These are phyloP conservation scores for Argopecten irradians DNA, from an alignment of 1,140 invertebrate species.

Conservation along the genomic window DNA sequence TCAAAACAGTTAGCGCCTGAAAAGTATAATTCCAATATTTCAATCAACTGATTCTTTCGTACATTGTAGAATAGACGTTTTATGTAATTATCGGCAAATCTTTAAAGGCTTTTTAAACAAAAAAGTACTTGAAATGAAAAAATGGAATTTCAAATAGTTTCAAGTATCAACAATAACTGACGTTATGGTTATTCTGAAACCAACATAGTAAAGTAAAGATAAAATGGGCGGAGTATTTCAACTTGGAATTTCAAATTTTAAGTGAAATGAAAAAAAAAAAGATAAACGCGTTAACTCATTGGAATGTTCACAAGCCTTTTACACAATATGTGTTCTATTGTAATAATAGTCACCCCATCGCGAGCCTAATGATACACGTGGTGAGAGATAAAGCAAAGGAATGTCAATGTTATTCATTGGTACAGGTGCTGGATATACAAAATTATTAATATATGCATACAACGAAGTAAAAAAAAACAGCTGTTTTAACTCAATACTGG, in stretches of 20 bases:
- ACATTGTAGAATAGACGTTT: not conserved
- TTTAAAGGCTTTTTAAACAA: not conserved
- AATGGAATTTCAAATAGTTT: not conserved
- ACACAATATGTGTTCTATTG: not conserved
- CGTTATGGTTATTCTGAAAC: too few species aligned
- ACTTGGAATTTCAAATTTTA: not conserved
- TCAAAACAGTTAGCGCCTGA: conserved; percentile 39
- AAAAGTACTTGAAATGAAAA: not conserved
- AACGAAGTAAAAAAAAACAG: not conserved
- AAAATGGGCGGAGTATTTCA: not conserved
- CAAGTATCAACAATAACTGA: too few species aligned
- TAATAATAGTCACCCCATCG: too few species aligned
- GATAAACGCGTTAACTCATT: not conserved
- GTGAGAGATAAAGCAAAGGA: not conserved
- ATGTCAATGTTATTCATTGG: not conserved
- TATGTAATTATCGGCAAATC: not conserved
- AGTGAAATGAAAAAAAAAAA: not conserved
- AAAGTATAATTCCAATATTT: not conserved
- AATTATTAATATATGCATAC: not conserved
- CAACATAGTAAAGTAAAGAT: too few species aligned
- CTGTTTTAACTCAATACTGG: not conserved
- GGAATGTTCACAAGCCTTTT: not conserved
- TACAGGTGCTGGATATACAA: not conserved
- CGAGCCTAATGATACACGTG: not conserved
- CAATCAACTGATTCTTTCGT: not conserved